Evolutionary conservation across 1,140 invertebrate genomes (phyloP).

Genomic region (Halictus rubicundus): DNA sequence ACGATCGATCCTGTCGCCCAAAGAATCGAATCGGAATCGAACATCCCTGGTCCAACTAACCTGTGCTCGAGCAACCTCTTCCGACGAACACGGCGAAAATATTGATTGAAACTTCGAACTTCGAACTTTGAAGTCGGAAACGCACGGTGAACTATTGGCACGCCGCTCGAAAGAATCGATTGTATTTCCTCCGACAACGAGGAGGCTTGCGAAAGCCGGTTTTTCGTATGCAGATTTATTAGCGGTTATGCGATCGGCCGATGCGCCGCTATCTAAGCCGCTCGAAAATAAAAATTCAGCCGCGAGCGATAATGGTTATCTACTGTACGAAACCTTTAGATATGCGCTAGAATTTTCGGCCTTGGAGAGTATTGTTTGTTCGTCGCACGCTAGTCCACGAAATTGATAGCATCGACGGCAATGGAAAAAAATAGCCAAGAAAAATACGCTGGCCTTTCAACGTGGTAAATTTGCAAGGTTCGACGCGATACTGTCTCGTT

Average conservation of each 20-base stretch:
- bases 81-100: too few relatives aligned
- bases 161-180: too few relatives aligned
- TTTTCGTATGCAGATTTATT: conserved; percentile 27
- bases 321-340: conserved; percentile 8
- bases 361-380: conserved; percentile 13
- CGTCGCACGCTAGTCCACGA: neutral
- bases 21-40: too few relatives aligned
- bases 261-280: conserved; percentile 14
- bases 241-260: neutral
- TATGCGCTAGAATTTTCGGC: neutral
- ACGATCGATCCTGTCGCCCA: too few relatives aligned
- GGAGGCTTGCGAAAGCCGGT: neutral
- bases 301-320: conserved; percentile 28
- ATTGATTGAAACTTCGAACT: too few relatives aligned
- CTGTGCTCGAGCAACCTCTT: too few relatives aligned
- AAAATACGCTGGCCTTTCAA: too few relatives aligned
- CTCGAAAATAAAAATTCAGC: conserved; percentile 27
- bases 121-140: too few relatives aligned
- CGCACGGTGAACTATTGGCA: too few relatives aligned
- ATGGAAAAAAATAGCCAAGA: neutral
- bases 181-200: neutral
- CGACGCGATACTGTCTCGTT: too few relatives aligned
- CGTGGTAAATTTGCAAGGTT: too few relatives aligned
- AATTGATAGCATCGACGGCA: neutral
- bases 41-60: too few relatives aligned